These are phyloP conservation scores for Phoxinus dragarum DNA, from an alignment of 2,797 vertebrate genomes.

Conservation along the genomic window DNA sequence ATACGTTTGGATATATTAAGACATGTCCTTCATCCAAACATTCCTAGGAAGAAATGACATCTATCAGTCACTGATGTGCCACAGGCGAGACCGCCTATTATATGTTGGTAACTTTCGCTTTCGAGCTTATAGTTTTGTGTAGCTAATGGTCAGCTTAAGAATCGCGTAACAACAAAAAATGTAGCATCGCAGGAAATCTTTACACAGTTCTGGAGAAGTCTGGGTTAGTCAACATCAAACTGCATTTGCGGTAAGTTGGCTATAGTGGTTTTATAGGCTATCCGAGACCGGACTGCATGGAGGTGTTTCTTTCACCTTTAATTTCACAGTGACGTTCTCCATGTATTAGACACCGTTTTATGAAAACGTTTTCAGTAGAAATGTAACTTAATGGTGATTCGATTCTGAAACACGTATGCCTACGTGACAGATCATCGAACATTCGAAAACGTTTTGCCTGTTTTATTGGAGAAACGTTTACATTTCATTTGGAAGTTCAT, in stretches of 20 bases:
- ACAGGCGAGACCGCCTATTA: neutral
- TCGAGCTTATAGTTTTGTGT: constrained; percentile 11
- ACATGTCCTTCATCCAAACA: neutral
- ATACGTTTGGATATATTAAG: neutral
- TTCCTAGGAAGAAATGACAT: neutral
- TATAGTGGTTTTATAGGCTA: neutral
- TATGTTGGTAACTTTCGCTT: constrained; percentile 45
- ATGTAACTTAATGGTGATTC: neutral
- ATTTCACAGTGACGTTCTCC: neutral
- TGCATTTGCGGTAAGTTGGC: constrained; percentile 31
- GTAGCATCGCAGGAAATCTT: neutral
- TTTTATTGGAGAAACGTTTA: neutral
- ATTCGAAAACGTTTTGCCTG: neutral
- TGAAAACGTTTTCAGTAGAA: neutral
- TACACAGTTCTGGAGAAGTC: neutral
- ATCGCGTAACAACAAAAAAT: neutral
- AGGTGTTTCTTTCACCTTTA: neutral
- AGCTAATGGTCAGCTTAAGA: neutral
- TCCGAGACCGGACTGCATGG: neutral
- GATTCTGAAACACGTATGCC: neutral
- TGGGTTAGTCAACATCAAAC: neutral
- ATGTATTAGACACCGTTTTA: neutral
- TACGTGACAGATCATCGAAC: neutral
- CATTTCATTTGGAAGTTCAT: neutral
- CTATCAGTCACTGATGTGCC: neutral